Base-by-base conservation (phyloP, 2,888 invertebrate genomes). In the Oligia strigilis region DNA sequence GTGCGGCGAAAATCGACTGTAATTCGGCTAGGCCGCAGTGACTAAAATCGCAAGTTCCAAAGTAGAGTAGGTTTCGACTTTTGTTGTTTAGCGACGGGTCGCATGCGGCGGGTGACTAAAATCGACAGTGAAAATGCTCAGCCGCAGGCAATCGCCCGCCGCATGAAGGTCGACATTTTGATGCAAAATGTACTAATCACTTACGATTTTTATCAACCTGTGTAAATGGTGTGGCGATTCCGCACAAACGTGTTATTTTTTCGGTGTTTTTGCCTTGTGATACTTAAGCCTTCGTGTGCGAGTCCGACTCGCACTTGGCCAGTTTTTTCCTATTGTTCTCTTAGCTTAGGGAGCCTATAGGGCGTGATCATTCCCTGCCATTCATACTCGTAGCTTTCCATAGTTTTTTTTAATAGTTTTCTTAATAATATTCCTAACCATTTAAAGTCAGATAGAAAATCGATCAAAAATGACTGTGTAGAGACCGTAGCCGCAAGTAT, bases 91-190 rank as follows among this genome's bases (percentile, higher is more conserved):
- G n/a, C 62, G 6, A 62, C 29, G 1, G 14, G 29, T 29, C 29
- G 60, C 60, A 60, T 60, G 60, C 5, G 29, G 60, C 13, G 4
- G 13, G 13, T 60, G n/a, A 13, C 60, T 60, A 29, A 60, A 29
- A n/a, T 60, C 13, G n/a, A 60, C 13, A 0, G 60, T 60, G 13
- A 5, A n/a, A 13, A 13, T 13, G 60, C 13, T n/a, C n/a, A 60
- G n/a, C n/a, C 60, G 4, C n/a, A n/a, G 60, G 4, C 60, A 3
- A 84, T 72, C 64, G 36, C 62, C 74, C 67, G 52, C 52, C 67
- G 74, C 40, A n/a, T 62, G n/a, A 29, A 5, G 4, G n/a, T 14
- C 60, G 13, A 29, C 4, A 29, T 62, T 62, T 62, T 62, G 60
- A 29, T 29, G 1, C 5, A 60, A 60, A n/a, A 60, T 60, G 60